These are phyloP conservation scores for Erpornis zantholeuca DNA, from an alignment of 2,113 vertebrate genomes.

Conservation along the genomic window DNA sequence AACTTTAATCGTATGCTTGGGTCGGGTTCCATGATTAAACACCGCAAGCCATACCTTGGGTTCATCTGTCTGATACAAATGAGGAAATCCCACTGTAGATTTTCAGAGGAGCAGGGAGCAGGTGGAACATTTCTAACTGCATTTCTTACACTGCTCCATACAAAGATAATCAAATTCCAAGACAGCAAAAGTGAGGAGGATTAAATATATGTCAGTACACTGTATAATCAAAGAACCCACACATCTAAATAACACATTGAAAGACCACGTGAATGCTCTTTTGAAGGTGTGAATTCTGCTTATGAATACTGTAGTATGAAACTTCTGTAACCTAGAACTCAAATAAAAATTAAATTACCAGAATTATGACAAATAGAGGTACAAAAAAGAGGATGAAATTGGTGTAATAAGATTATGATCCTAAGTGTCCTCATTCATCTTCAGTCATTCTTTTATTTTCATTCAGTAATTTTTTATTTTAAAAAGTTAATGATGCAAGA, in stretches of 20 bases:
- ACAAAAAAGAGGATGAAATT: not conserved
- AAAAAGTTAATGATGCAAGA: not conserved
- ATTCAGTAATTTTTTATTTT: not conserved
- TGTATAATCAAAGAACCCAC: not conserved
- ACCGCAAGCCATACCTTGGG: rapidly evolving
- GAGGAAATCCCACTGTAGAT: not conserved
- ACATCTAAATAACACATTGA: not conserved
- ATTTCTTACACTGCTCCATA: not conserved
- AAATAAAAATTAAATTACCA: not conserved
- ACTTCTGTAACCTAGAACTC: not conserved
- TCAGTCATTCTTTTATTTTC: not conserved
- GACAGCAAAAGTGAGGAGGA: not conserved
- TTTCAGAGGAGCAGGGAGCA: not conserved
- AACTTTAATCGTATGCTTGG: not conserved
- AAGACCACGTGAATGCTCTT: not conserved
- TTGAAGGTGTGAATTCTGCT: not conserved
- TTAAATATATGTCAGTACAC: not conserved
- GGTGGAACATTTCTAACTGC: not conserved
- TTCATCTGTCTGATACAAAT: not conserved
- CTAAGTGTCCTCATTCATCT: not conserved
- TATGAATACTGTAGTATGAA: not conserved
- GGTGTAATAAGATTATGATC: not conserved
- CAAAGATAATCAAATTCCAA: not conserved
- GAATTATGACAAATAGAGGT: not conserved
- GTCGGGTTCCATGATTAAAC: not conserved